phyloP scores from a whole-genome alignment of 2,888 invertebrate genomes.

The Acleris cristana region DNA sequence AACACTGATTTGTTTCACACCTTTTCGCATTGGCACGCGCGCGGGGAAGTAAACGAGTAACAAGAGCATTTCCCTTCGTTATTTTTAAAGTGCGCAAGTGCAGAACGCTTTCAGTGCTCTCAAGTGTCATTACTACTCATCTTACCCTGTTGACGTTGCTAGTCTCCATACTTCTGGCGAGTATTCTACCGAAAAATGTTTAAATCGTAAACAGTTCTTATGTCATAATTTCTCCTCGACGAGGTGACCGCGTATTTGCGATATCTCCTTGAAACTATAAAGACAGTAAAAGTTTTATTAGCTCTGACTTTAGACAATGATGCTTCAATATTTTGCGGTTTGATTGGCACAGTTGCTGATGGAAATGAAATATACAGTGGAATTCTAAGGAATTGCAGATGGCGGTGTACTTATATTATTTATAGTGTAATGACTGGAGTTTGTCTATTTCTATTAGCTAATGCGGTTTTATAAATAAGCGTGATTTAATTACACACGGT shows the following conservation, averaged over 20 bases:
- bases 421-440: conserved; percentile 22
- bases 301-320: conserved; percentile 54
- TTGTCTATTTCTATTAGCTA: conserved; percentile 27
- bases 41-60: conserved; percentile 1
- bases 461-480: conserved; percentile 18
- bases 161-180: conserved; percentile 66
- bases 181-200: conserved; percentile 54
- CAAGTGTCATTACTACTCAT: conserved; percentile 42
- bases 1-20: conserved; percentile 45
- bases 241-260: conserved; percentile 67
- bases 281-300: conserved; percentile 72
- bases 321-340: conserved; percentile 59
- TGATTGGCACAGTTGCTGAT: conserved; percentile 39
- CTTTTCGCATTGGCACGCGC: conserved; percentile 37
- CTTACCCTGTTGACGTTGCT: conserved; percentile 75
- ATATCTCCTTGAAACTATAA: conserved; percentile 81
- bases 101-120: conserved; percentile 53
- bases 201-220: conserved; percentile 61
- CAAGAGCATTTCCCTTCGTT: conserved; percentile 20
- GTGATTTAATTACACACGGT: conserved; percentile 20
- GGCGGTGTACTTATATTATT: conserved; percentile 17
- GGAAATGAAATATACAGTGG: conserved; percentile 22
- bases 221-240: conserved; percentile 73
- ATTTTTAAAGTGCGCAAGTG: conserved; percentile 45
- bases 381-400: conserved; percentile 16